Base-by-base conservation (phyloP, 2,113 vertebrate species). In the Chamaetylas fuelleborni region DNA sequence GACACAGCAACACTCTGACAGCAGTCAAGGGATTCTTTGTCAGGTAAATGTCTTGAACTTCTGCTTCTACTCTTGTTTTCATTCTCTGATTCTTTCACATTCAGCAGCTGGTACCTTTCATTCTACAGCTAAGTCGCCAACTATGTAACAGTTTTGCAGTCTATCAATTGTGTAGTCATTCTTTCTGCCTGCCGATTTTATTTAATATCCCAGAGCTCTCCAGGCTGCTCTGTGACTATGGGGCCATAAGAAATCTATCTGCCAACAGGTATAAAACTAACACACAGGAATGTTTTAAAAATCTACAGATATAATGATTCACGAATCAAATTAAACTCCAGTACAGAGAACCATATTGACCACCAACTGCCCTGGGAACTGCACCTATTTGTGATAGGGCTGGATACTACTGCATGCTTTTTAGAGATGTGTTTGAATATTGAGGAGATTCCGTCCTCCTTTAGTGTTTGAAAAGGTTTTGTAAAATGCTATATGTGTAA, bases 241-340 rank as follows among this genome's bases (percentile, higher is more conserved):
- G 5, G 19, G 8, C 67, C 80, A 62, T 83, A 91, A 78, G 56
- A 94, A 95, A 78, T 60, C 71, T 92, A 8, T 88, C 88, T 95
- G 86, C 77, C 94, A 97, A 90, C 86, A 92, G 72, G 38, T 88
- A 88, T 47, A 54, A 85, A 77, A 70, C 28, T 76, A 81, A 73
- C 36, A 84, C 18, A 57, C 3, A 61, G 43, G 9, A 50, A 31
- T 66, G 42, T 62, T 93, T 90, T 31, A 7, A 60, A 73, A 88
- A 77, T 71, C 33, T 64, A 36, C 16, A 33, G 16, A 73, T 31
- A 28, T 29, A 81, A 73, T 86, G 26, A 83, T 88, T 92, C 70
- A 62, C 65, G 50, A 18, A 25, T 80, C 42, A 84, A 60, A 58
- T 61, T 62, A 53, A 90, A 76, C 47, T 88, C 7, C 42, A 57